Percentiles rank a stretch among this genome's conserved stretches.
Evolutionary conservation across 2,888 invertebrate species (phyloP).

Genomic region (Tipula confusa): DNA sequence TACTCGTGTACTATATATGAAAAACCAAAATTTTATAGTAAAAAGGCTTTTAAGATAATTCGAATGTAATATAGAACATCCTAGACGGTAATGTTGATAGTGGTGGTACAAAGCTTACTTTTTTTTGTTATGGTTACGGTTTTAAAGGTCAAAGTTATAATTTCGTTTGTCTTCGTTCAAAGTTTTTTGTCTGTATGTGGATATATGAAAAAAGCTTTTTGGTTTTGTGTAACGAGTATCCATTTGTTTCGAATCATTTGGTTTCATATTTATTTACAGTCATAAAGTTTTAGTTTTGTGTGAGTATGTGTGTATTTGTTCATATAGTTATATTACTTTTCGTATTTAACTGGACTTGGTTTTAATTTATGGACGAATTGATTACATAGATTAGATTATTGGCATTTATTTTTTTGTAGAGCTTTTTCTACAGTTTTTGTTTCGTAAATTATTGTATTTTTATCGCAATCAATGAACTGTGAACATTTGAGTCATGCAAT

Average conservation of each 20-base stretch:
- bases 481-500: not conserved
- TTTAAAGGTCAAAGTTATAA: not conserved
- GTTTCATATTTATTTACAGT: not conserved
- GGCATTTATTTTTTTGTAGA: not conserved
- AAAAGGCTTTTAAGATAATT: not conserved
- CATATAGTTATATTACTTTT: not conserved
- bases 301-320: too few relatives aligned
- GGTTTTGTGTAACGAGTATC: not conserved
- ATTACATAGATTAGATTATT: constrained; percentile 14
- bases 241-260: constrained; percentile 12
- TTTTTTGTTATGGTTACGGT: not conserved
- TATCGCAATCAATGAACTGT: not conserved
- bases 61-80: not conserved
- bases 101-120: not conserved
- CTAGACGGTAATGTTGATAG: not conserved
- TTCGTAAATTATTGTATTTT: not conserved
- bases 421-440: not conserved
- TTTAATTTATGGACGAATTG: constrained; percentile 20
- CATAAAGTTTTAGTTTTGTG: not conserved
- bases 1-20: not conserved
- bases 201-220: not conserved
- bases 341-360: not conserved
- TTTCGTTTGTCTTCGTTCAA: not conserved
- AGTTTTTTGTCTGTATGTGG: not conserved
- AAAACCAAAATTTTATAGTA: not conserved